Evolutionary conservation across 2,797 vertebrate genomes (phyloP).

Genomic region (Myotis pilosus): DNA sequence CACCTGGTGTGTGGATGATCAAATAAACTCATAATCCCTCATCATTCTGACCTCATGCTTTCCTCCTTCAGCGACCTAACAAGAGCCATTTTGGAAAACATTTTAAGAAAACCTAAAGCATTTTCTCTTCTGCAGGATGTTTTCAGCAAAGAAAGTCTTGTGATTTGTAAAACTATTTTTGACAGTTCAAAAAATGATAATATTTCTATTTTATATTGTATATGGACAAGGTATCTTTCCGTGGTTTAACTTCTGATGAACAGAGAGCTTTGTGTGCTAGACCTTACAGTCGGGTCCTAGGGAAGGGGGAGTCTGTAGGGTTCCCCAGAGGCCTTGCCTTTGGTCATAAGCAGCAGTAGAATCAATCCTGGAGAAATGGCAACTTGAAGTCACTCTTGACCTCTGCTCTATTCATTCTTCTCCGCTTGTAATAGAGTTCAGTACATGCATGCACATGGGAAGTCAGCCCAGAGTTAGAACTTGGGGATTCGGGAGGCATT

Average conservation of each 20-base stretch:
- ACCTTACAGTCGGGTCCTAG: not conserved
- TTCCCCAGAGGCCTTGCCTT: not conserved
- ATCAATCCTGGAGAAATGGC: not conserved
- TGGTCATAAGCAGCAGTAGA: not conserved
- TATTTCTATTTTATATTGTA: not conserved
- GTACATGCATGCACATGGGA: accelerated
- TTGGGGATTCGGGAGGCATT: not conserved
- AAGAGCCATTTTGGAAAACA: not conserved
- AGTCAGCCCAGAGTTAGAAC: not conserved
- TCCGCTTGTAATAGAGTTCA: not conserved
- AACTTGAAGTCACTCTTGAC: not conserved
- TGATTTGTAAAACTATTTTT: not conserved
- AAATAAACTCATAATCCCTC: too few species aligned
- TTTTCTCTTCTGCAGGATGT: not conserved
- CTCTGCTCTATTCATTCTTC: not conserved
- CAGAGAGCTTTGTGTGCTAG: not conserved
- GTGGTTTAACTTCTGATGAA: not conserved
- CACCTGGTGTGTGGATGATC: too few species aligned
- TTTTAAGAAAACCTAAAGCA: not conserved
- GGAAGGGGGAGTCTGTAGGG: not conserved
- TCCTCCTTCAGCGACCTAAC: too few species aligned
- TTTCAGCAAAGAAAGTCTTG: not conserved
- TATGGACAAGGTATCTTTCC: not conserved
- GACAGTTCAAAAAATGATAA: not conserved
- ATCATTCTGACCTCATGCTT: too few species aligned